A percentile compares a stretch with the other conserved stretches of the same genome.
Evolutionary conservation across 2,888 invertebrate species (phyloP).

Genomic region (Azorinus chamasolen): DNA sequence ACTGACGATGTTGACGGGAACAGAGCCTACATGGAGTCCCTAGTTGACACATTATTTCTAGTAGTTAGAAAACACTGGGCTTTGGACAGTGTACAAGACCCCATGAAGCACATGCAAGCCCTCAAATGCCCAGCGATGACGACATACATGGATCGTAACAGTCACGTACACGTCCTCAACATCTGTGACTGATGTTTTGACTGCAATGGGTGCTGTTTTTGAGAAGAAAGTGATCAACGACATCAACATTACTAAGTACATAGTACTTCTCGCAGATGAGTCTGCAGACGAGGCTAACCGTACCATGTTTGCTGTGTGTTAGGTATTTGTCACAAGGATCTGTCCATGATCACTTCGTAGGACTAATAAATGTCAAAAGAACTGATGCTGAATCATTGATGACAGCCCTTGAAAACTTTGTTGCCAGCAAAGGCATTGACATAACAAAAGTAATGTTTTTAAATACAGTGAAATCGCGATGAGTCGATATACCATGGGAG

Average conservation of each 20-base stretch:
- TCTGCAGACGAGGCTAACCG: slow-evolving; percentile 36
- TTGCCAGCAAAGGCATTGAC: slow-evolving; percentile 6
- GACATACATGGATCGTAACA: neutral
- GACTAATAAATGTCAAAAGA: slow-evolving; percentile 20
- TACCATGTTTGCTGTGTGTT: slow-evolving; percentile 30
- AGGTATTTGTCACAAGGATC: slow-evolving; percentile 1
- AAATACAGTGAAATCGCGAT: too few relatives aligned
- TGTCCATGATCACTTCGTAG: slow-evolving; percentile 24
- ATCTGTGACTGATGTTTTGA: slow-evolving; percentile 10
- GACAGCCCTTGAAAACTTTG: slow-evolving; percentile 20
- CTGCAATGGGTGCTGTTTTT: neutral
- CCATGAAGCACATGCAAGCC: neutral
- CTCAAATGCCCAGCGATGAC: neutral
- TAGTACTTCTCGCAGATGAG: slow-evolving; percentile 28
- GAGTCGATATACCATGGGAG: too few relatives aligned
- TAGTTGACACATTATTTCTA: slow-evolving; percentile 11
- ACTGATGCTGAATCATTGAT: slow-evolving; percentile 44
- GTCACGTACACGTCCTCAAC: slow-evolving; percentile 12
- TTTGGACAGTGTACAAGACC: neutral
- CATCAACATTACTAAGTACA: neutral
- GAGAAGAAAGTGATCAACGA: slow-evolving; percentile 4
- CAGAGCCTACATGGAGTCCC: slow-evolving; percentile 10
- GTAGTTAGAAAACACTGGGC: slow-evolving; percentile 28
- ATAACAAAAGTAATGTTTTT: slow-evolving; percentile 41
- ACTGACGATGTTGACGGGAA: neutral